Conservation (phyloP, 2,113 vertebrate species). For the Nerophis lumbriciformis region DNA sequence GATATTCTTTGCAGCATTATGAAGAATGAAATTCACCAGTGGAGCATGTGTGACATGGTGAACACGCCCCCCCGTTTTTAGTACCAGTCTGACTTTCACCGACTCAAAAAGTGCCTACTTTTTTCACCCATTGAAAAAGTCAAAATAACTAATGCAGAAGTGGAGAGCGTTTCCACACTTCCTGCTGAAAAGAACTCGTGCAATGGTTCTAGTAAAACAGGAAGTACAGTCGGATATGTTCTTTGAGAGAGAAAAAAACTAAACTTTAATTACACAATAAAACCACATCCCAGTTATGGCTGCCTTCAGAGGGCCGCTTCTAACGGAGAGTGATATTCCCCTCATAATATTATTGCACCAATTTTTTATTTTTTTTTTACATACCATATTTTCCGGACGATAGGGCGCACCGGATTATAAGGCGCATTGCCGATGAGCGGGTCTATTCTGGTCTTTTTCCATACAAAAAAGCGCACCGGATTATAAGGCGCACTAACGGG, state of each 20-base stretch:
- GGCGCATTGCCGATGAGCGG: too few species aligned
- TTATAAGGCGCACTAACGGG: too few species aligned
- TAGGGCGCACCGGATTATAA: too few species aligned
- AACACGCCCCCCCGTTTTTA: not conserved
- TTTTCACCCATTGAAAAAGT: conserved; percentile 8
- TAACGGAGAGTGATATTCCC: too few species aligned
- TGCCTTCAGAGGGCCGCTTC: too few species aligned
- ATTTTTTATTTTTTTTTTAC: too few species aligned
- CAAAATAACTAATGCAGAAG: conserved; percentile 26
- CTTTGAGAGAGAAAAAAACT: not conserved
- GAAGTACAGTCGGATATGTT: conserved; percentile 2
- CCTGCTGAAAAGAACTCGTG: conserved; percentile 4
- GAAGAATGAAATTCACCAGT: conserved; percentile 34
- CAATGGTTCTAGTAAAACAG: conserved; percentile 1
- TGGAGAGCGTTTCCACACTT: conserved; percentile 3
- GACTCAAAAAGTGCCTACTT: conserved; percentile 4
- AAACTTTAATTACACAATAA: not conserved
- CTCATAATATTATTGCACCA: too few species aligned
- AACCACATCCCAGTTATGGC: not conserved
- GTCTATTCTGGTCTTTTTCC: too few species aligned
- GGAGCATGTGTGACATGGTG: conserved; percentile 28
- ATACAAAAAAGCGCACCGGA: too few species aligned
- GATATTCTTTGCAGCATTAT: conserved; percentile 3
- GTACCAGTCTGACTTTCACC: too few species aligned
- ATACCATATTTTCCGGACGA: too few species aligned